A percentile compares a stretch with the other conserved stretches of the same genome.
These are phyloP conservation scores for Distichodus sexfasciatus DNA, from an alignment of 2,797 vertebrate genomes.

Conservation along the genomic window DNA sequence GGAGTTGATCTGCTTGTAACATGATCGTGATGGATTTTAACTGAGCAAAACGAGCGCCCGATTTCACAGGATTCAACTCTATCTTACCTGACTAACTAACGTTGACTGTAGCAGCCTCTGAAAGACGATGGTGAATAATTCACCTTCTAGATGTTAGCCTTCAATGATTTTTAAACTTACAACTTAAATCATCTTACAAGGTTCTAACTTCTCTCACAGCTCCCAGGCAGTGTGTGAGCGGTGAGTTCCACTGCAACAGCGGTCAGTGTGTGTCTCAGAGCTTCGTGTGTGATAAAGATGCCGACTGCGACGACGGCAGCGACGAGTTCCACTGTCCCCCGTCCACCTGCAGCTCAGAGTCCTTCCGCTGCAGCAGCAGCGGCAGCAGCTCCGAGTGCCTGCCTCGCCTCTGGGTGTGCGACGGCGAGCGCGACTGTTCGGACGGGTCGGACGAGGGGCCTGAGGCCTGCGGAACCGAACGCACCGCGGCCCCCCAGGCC, in stretches of 20 bases:
- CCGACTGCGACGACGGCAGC: conserved; percentile 78
- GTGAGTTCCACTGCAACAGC: conserved; percentile 74
- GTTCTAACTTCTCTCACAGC: conserved; percentile 65
- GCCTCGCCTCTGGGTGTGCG: conserved; percentile 81
- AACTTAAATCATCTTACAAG: no score
- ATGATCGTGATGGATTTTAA: no score
- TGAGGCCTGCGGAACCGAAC: conserved; percentile 56
- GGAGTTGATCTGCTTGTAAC: no score
- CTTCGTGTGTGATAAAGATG: conserved; percentile 81
- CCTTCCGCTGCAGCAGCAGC: conserved; percentile 78
- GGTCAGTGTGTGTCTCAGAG: conserved; percentile 74
- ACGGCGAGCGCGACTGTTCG: conserved; percentile 76
- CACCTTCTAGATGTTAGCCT: no score
- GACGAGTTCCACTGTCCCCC: conserved; percentile 76
- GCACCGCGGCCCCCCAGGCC: rapidly evolving
- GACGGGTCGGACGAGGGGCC: conserved; percentile 84
- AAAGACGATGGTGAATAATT: no score
- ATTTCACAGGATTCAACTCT: no score
- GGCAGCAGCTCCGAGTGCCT: conserved; percentile 77
- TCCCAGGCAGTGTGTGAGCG: conserved; percentile 64
- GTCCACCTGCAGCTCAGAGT: conserved; percentile 65
- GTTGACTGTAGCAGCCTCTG: no score
- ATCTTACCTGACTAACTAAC: no score
- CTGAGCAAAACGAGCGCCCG: no score
- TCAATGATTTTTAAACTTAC: no score